Evolutionary conservation across 2,888 invertebrate genomes (phyloP).

Genomic region (Peribatodes rhomboidaria): DNA sequence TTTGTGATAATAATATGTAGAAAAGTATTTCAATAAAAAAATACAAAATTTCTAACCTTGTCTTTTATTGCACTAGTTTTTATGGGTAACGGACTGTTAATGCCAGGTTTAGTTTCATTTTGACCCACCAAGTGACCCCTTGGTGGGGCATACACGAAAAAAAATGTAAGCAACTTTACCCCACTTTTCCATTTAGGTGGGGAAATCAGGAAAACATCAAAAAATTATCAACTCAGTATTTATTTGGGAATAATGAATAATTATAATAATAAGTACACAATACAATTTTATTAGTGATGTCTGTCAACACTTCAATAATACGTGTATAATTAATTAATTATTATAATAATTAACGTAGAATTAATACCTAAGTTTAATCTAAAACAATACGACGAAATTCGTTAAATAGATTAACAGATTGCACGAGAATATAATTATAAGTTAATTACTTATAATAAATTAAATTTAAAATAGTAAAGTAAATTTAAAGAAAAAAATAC

Average conservation of each 20-base stretch:
- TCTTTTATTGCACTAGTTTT: constrained; percentile 51
- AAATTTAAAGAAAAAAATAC: background rate
- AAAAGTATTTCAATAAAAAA: constrained; percentile 71
- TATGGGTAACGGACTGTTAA: too few species aligned
- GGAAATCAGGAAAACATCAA: background rate
- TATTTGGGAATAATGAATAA: constrained; percentile 81
- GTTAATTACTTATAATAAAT: too few species aligned
- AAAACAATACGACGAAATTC: constrained; percentile 26
- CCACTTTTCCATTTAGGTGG: too few species aligned
- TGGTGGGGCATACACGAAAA: too few species aligned
- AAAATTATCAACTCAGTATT: constrained; percentile 77
- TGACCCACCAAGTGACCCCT: too few species aligned
- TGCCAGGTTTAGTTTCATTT: too few species aligned
- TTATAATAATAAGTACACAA: constrained; percentile 59
- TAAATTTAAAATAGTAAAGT: background rate
- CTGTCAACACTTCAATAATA: constrained; percentile 36
- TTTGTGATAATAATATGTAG: constrained; percentile 78
- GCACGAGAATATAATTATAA: constrained; percentile 20
- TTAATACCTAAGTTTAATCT: constrained; percentile 32
- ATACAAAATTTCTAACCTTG: constrained; percentile 76
- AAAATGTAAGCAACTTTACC: too few species aligned
- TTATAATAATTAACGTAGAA: constrained; percentile 39
- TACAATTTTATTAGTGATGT: constrained; percentile 24
- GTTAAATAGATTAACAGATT: constrained; percentile 40
- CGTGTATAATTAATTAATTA: constrained; percentile 37